These are phyloP conservation scores for Hyles vespertilio DNA, from an alignment of 1,140 invertebrate species.

Conservation along the genomic window DNA sequence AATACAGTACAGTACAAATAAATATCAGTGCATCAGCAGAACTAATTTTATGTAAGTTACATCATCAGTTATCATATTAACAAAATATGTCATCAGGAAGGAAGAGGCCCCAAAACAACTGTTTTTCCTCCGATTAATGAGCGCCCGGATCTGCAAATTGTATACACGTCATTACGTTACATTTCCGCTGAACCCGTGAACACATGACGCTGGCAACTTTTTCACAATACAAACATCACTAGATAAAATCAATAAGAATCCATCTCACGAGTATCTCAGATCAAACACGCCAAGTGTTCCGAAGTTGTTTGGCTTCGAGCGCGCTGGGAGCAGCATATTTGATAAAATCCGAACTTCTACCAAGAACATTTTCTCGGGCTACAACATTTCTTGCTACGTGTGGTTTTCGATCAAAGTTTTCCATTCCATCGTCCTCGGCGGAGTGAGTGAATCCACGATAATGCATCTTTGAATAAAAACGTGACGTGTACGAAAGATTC, in stretches of 20 bases:
- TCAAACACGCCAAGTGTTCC: slow-evolving; percentile 46
- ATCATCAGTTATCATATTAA: too few relatives aligned
- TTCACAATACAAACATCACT: slow-evolving; percentile 39
- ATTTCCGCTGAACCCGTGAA: slow-evolving; percentile 1
- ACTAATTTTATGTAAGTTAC: too few relatives aligned
- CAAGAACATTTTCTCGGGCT: slow-evolving; percentile 50
- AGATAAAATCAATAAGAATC: slow-evolving; percentile 57
- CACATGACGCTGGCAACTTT: slow-evolving; percentile 26
- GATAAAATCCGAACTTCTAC: slow-evolving; percentile 57
- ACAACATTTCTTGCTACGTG: slow-evolving; percentile 48
- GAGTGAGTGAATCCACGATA: slow-evolving; percentile 19
- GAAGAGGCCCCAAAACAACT: neutral
- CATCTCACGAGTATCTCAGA: slow-evolving; percentile 43
- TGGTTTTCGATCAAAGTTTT: slow-evolving; percentile 65
- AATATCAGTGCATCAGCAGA: too few relatives aligned
- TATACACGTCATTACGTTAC: slow-evolving; percentile 15
- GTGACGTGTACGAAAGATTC: neutral
- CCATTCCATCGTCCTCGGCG: slow-evolving; percentile 34
- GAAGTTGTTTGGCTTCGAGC: slow-evolving; percentile 45
- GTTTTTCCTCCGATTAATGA: slow-evolving; percentile 1
- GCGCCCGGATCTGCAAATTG: neutral
- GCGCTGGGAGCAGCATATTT: slow-evolving; percentile 43
- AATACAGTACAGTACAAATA: too few relatives aligned
- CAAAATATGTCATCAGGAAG: too few relatives aligned
- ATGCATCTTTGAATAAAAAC: neutral